These are phyloP conservation scores for Psilopogon haemacephalus DNA, from an alignment of 2,113 vertebrate genomes.

Conservation along the genomic window DNA sequence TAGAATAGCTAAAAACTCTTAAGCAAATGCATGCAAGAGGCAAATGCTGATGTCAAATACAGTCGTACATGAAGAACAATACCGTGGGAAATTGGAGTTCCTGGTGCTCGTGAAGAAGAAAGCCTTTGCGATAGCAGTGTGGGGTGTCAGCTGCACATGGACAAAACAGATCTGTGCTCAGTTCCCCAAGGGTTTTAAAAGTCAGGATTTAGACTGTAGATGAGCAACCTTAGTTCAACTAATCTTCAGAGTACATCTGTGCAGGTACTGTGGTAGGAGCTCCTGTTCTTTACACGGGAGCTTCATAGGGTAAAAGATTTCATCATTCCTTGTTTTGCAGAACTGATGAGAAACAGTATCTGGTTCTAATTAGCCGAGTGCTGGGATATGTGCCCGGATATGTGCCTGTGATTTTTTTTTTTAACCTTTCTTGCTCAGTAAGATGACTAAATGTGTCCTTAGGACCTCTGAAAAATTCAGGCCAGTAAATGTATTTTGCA, in stretches of 20 bases:
- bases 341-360: background rate
- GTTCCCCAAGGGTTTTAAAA: background rate
- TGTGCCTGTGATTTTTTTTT: background rate
- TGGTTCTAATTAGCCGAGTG: background rate
- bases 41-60: background rate
- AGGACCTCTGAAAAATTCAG: background rate
- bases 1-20: background rate
- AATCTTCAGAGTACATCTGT: background rate
- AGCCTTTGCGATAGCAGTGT: background rate
- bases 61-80: accelerated
- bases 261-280: background rate
- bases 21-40: background rate
- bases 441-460: background rate
- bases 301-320: background rate
- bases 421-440: background rate
- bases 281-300: background rate
- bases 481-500: background rate
- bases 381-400: background rate
- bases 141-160: background rate
- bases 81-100: background rate
- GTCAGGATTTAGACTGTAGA: background rate
- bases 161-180: background rate
- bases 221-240: background rate
- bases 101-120: background rate
- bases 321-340: background rate